Conservation (phyloP, 2,113 vertebrate species). For the Holacanthus passer region DNA sequence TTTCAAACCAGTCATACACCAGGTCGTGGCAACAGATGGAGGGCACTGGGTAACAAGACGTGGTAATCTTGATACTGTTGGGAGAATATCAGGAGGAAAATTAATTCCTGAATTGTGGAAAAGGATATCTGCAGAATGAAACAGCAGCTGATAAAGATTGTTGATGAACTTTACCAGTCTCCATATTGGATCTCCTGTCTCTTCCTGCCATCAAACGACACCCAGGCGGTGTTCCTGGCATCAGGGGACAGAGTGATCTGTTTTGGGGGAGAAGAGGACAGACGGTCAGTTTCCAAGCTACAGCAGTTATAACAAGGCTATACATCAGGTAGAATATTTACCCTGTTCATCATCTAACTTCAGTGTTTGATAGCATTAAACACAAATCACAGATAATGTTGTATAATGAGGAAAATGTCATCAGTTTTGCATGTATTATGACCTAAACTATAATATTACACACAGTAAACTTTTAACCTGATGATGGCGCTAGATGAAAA, state of each 20-base stretch:
- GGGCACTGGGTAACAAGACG: conserved; percentile 87
- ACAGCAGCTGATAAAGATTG: background rate
- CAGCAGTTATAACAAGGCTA: background rate
- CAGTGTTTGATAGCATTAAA: too few relatives aligned
- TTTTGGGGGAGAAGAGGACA: background rate
- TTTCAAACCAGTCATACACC: conserved; percentile 90
- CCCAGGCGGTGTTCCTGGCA: conserved; percentile 87
- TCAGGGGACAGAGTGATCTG: conserved; percentile 88
- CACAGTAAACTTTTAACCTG: too few relatives aligned
- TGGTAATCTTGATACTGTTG: conserved; percentile 87
- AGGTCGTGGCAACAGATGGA: conserved; percentile 89
- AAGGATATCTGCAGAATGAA: background rate
- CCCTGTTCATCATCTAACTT: too few relatives aligned
- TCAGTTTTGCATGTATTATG: background rate
- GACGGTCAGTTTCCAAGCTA: background rate
- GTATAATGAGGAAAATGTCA: background rate
- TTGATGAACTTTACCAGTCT: conserved; percentile 78
- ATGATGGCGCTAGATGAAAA: too few relatives aligned
- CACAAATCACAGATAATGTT: background rate
- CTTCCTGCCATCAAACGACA: conserved; percentile 87
- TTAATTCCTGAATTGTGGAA: background rate
- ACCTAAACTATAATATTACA: too few relatives aligned
- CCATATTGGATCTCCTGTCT: conserved; percentile 87
- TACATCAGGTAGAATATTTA: too few relatives aligned
- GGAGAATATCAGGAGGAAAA: background rate